A percentile compares a stretch with the other conserved stretches of the same genome.
Evolutionary conservation across 2,888 invertebrate species (phyloP).

Genomic region (Trissolcus brochymenae): DNA sequence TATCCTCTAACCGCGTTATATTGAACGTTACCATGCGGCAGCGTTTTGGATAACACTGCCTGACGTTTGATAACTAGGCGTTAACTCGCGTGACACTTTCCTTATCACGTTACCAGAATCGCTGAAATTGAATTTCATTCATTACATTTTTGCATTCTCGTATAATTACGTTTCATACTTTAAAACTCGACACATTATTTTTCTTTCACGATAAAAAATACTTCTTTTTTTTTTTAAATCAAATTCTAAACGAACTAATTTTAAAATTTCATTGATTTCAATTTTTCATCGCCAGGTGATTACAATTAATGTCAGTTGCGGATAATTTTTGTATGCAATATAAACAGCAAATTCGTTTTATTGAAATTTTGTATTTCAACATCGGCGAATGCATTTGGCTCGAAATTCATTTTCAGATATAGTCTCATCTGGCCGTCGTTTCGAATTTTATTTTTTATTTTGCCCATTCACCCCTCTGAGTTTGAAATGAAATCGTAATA

Average conservation of each 20-base stretch:
- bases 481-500: too few relatives aligned
- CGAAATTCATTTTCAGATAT: background rate
- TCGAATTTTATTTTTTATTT: background rate
- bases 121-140: too few relatives aligned
- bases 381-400: too few relatives aligned
- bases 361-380: too few relatives aligned
- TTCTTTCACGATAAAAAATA: too few relatives aligned
- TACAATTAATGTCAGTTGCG: too few relatives aligned
- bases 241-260: background rate
- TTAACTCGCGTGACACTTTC: background rate
- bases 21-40: constrained; percentile 47
- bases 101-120: background rate
- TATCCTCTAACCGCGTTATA: constrained; percentile 49
- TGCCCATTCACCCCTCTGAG: background rate
- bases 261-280: background rate
- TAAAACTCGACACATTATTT: too few relatives aligned
- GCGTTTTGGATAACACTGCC: constrained; percentile 40
- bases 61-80: constrained; percentile 29
- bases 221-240: background rate
- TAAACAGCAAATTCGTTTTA: too few relatives aligned
- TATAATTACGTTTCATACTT: background rate
- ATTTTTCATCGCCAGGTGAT: background rate
- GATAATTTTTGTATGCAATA: too few relatives aligned
- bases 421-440: background rate
- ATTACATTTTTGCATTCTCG: background rate